These are phyloP conservation scores for Cryptus viduatorius DNA, from an alignment of 2,888 invertebrate genomes.

Conservation along the genomic window DNA sequence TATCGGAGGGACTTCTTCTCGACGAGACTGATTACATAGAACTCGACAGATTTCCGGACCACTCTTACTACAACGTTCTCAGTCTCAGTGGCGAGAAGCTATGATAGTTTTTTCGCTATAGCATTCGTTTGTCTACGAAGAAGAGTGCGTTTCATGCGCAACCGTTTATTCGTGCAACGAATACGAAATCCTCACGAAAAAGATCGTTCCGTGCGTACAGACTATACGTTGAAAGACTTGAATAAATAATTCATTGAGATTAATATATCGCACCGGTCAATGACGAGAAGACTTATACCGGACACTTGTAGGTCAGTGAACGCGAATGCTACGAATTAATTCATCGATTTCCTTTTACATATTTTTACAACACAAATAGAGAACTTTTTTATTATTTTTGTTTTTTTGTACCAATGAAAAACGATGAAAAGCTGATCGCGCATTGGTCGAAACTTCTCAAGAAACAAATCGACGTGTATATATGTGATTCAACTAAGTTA, in stretches of 20 bases:
- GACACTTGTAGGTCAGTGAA: slow-evolving; percentile 39
- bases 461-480: slow-evolving; percentile 47
- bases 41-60: slow-evolving; percentile 95
- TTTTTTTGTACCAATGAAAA: slow-evolving; percentile 14
- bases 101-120: slow-evolving; percentile 78
- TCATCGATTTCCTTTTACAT: not conserved
- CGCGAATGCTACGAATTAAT: slow-evolving; percentile 20
- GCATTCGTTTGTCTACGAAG: not conserved
- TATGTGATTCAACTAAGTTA: slow-evolving; percentile 65
- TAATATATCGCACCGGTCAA: slow-evolving; percentile 1
- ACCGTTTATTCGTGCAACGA: not conserved
- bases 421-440: not conserved
- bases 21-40: slow-evolving; percentile 98
- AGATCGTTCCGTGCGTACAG: slow-evolving; percentile 7
- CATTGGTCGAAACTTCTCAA: not conserved
- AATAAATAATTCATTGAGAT: slow-evolving; percentile 29
- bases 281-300: not conserved
- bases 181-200: not conserved
- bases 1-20: slow-evolving; percentile 93
- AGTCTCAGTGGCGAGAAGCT: slow-evolving; percentile 94
- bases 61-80: slow-evolving; percentile 95
- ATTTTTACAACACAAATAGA: not conserved
- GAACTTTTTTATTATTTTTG: not conserved
- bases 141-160: not conserved
- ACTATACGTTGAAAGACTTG: slow-evolving; percentile 17